Conservation (phyloP, 2,888 invertebrate species). For the Lepidocyrtinus sp. region DNA sequence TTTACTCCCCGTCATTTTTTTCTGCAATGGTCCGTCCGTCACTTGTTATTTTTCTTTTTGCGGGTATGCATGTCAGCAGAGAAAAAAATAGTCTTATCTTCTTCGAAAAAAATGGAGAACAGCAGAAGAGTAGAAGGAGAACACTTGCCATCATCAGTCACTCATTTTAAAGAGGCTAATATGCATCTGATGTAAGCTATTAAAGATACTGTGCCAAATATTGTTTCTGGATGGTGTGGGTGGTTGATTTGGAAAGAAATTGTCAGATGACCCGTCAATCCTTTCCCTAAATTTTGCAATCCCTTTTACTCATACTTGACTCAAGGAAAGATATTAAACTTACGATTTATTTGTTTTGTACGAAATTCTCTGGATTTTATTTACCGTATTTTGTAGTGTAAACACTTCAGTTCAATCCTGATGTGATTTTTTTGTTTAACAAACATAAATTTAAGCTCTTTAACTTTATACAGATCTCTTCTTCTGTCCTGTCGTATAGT, state of each 20-base stretch:
- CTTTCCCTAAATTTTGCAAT: not conserved
- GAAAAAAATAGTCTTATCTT: not conserved
- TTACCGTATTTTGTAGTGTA: no score
- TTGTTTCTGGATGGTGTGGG: no score
- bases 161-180: not conserved
- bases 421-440: no score
- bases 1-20: not conserved
- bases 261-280: not conserved
- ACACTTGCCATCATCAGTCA: not conserved
- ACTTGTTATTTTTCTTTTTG: not conserved
- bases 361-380: no score
- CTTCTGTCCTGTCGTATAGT: no score
- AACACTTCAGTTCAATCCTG: no score
- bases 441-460: no score
- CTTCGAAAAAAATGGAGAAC: not conserved
- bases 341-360: no score
- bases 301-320: not conserved
- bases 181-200: not conserved
- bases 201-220: no score
- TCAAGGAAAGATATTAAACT: not conserved
- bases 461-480: no score
- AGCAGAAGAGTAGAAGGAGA: not conserved
- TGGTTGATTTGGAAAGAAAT: no score
- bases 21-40: constrained; percentile 7
- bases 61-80: not conserved